Percentiles rank a stretch among this genome's conserved stretches.
These are phyloP conservation scores for Patiria miniata DNA, from an alignment of 35 echinoderm and acorn worm species.

Conservation along the genomic window DNA sequence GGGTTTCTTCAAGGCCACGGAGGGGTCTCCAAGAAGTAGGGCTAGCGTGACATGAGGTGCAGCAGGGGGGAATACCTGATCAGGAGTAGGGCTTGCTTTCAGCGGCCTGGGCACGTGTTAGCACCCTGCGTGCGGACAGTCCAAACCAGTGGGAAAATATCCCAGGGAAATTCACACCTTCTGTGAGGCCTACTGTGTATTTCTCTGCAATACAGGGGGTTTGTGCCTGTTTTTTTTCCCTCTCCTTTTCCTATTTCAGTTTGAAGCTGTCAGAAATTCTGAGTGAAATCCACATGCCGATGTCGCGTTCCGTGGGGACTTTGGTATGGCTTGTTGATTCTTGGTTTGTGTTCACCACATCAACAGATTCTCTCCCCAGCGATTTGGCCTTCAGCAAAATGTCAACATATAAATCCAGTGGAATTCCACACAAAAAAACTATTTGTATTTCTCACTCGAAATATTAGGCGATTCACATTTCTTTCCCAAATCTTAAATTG, in stretches of 20 bases:
- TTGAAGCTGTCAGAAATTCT: background rate
- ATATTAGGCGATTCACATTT: too few relatives aligned
- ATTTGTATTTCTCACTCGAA: too few relatives aligned
- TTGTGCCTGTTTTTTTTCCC: too few relatives aligned
- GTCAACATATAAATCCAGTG: too few relatives aligned
- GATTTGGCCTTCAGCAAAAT: too few relatives aligned
- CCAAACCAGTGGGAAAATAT: constrained; percentile 25
- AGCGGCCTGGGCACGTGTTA: background rate
- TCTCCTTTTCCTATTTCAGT: too few relatives aligned
- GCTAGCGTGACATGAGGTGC: constrained; percentile 23
- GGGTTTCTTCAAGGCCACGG: background rate
- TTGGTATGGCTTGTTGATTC: background rate
- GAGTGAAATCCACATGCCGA: background rate
- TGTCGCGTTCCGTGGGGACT: background rate
- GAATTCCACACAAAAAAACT: too few relatives aligned
- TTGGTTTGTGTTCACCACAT: background rate
- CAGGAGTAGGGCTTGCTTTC: constrained; percentile 3
- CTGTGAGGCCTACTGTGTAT: background rate
- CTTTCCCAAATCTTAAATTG: too few relatives aligned
- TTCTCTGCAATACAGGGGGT: background rate
- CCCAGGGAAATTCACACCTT: constrained; percentile 30
- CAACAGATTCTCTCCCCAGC: too few relatives aligned
- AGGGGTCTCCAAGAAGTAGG: background rate
- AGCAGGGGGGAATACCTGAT: constrained; percentile 13
- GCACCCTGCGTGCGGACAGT: constrained; percentile 10